These are phyloP conservation scores for Amphimedon queenslandica DNA, from an alignment of 37 sponge, comb jelly and placozoan species.

Conservation along the genomic window DNA sequence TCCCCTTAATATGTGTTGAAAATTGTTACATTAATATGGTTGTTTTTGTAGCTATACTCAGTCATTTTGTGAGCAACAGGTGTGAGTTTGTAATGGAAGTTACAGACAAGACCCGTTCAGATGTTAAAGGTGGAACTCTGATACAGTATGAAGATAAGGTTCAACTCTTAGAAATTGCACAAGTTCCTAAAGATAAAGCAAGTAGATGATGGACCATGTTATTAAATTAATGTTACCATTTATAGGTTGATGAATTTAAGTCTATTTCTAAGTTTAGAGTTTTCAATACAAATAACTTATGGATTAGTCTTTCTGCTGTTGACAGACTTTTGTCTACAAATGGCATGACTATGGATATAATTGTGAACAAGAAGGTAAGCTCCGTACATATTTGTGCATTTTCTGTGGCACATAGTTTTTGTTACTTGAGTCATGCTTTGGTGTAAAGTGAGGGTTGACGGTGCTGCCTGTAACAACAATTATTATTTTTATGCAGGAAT, in stretches of 20 bases:
- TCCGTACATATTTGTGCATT: too few relatives aligned
- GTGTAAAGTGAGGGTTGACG: too few relatives aligned
- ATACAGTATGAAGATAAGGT: conserved; percentile 76
- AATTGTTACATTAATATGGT: not conserved
- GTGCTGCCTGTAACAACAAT: too few relatives aligned
- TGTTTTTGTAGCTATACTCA: conserved; percentile 64
- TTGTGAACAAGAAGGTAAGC: conserved; percentile 85
- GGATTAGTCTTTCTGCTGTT: conserved; percentile 78
- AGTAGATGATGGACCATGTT: not conserved
- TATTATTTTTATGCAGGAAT: too few relatives aligned
- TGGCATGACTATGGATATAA: conserved; percentile 71
- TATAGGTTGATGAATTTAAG: conserved; percentile 91
- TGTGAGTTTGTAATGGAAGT: conserved; percentile 97
- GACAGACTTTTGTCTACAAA: conserved; percentile 45
- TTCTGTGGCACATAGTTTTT: too few relatives aligned
- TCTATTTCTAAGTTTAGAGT: conserved; percentile 91
- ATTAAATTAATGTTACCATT: not conserved
- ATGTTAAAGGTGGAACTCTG: conserved; percentile 97
- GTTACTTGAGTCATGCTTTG: too few relatives aligned
- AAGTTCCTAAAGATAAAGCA: conserved; percentile 76
- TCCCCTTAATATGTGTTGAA: not conserved
- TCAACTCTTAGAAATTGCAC: conserved; percentile 89
- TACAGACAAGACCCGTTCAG: conserved; percentile 94
- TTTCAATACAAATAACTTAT: conserved; percentile 98
- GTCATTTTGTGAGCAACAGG: conserved; percentile 48